Percentiles rank a stretch among this genome's conserved stretches.
phyloP scores from a whole-genome alignment of 2,113 vertebrate genomes.

The Ovibos moschatus region DNA sequence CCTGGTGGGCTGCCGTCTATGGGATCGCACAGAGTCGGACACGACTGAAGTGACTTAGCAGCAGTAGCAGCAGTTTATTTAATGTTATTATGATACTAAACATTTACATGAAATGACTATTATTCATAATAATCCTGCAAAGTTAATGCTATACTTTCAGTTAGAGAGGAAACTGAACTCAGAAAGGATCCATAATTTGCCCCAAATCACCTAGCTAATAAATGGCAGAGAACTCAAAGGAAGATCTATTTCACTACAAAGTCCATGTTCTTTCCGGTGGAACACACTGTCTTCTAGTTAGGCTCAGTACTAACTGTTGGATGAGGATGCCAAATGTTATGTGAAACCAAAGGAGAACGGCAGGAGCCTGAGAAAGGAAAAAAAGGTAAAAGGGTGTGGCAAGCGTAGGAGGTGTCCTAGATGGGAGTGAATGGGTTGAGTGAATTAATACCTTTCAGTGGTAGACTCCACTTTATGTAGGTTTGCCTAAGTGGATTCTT shows the following conservation, averaged over 20 bases:
- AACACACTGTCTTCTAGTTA: background rate
- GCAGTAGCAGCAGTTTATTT: background rate
- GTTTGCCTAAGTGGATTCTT: conserved; percentile 4
- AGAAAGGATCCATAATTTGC: background rate
- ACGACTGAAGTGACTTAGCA: no score
- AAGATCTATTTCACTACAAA: conserved; percentile 43
- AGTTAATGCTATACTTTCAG: background rate
- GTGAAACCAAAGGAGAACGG: conserved; percentile 3
- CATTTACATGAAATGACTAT: background rate
- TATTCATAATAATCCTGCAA: background rate
- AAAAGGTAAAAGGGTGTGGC: background rate
- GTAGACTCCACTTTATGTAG: background rate
- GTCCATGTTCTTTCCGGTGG: background rate
- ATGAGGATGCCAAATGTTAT: background rate
- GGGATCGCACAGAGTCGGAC: no score
- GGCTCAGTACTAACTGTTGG: background rate
- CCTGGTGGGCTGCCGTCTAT: no score
- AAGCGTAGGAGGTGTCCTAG: background rate
- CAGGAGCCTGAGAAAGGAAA: background rate
- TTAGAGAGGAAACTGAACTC: background rate
- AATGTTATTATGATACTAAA: background rate
- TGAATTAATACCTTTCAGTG: conserved; percentile 28
- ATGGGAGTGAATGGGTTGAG: background rate
- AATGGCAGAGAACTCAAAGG: background rate
- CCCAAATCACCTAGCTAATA: background rate